A percentile compares a stretch with the other conserved stretches of the same genome.
Conservation (phyloP, 2,888 invertebrate species). For the Microplitis deprimator region DNA sequence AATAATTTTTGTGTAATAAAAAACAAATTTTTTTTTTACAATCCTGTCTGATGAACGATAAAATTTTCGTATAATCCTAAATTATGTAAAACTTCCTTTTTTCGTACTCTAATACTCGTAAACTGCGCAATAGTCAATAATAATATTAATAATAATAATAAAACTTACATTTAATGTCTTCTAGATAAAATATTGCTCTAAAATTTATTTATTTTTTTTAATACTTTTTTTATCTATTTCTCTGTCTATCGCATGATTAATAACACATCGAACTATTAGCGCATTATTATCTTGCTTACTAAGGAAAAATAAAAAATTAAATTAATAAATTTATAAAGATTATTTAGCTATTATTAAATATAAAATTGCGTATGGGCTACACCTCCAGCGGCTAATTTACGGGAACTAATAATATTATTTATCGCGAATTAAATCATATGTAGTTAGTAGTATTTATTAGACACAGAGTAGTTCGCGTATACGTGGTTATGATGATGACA, state of each 20-base stretch:
- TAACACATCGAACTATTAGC: slow-evolving; percentile 42
- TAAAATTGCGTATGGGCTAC: slow-evolving; percentile 42
- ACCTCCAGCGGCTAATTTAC: slow-evolving; percentile 48
- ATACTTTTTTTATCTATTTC: slow-evolving; percentile 26
- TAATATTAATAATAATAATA: neutral
- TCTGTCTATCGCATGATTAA: slow-evolving; percentile 49
- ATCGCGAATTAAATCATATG: neutral
- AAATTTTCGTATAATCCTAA: neutral
- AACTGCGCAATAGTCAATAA: neutral
- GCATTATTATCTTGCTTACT: slow-evolving; percentile 41
- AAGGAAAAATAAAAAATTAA: slow-evolving; percentile 35
- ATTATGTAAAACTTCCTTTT: neutral
- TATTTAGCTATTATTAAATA: slow-evolving; percentile 12
- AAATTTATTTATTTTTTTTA: slow-evolving; percentile 32
- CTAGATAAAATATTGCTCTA: neutral
- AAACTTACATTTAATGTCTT: neutral
- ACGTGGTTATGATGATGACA: slow-evolving; percentile 51
- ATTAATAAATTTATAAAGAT: slow-evolving; percentile 32
- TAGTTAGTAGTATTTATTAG: neutral
- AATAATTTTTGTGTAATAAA: neutral
- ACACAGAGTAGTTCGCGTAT: slow-evolving; percentile 27
- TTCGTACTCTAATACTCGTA: neutral
- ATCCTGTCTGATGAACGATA: neutral
- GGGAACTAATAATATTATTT: slow-evolving; percentile 25
- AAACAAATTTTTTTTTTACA: neutral